Evolutionary conservation across 2,888 invertebrate species (phyloP).

Genomic region (Euplexia lucipara): DNA sequence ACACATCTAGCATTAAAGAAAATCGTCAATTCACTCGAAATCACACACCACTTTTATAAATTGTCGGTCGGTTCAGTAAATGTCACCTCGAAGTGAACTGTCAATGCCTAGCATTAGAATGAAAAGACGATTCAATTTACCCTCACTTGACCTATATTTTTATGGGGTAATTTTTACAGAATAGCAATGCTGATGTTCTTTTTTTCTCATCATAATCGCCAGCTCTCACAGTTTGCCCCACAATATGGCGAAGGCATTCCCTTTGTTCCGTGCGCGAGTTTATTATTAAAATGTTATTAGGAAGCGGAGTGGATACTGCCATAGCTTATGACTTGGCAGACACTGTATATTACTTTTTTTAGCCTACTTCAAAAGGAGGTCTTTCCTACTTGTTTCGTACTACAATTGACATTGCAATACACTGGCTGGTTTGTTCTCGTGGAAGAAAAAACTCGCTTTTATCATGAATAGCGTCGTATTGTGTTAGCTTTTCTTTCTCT

Average conservation of each 20-base stretch:
- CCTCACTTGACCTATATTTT: no score
- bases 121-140: no score
- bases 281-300: conserved; percentile 87
- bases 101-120: no score
- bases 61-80: no score
- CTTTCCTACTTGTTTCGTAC: conserved; percentile 40
- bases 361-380: conserved; percentile 62
- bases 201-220: conserved; percentile 26
- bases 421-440: conserved; percentile 49
- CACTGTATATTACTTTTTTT: conserved; percentile 68
- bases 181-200: background rate
- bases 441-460: conserved; percentile 43
- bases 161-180: no score
- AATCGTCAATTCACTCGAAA: background rate
- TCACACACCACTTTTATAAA: background rate
- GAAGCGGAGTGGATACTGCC: conserved; percentile 71
- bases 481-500: conserved; percentile 34
- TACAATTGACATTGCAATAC: conserved; percentile 62
- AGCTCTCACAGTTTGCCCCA: conserved; percentile 54
- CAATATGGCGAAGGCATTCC: conserved; percentile 60
- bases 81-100: no score
- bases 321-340: conserved; percentile 71
- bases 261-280: conserved; percentile 76
- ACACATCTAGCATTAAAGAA: no score
- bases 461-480: conserved; percentile 46